Percentiles rank a stretch among this genome's conserved stretches.
Conservation (phyloP, 1,140 invertebrate genomes). For the Heliothis subflexa region DNA sequence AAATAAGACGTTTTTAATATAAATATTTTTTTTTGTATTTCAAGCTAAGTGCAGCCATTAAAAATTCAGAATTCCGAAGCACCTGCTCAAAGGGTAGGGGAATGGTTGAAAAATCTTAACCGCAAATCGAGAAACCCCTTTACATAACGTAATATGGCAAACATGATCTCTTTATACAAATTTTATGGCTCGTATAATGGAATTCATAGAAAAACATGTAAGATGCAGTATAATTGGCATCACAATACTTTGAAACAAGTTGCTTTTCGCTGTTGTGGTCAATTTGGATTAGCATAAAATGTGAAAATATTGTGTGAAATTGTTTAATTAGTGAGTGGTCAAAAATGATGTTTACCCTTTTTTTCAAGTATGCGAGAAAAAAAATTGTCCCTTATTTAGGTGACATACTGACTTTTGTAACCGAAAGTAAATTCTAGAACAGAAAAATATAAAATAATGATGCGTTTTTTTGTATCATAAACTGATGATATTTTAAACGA, state of each 20-base stretch:
- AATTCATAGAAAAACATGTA: slow-evolving; percentile 4
- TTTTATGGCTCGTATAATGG: slow-evolving; percentile 23
- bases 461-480: no score
- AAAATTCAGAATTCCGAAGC: background rate
- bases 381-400: no score
- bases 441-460: no score
- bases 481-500: background rate
- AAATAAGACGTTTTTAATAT: no score
- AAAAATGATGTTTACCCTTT: background rate
- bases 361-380: no score
- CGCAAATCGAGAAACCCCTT: background rate
- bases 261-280: background rate
- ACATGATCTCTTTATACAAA: background rate
- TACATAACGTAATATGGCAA: background rate
- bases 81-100: background rate
- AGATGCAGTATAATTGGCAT: background rate
- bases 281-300: background rate
- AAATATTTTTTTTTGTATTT: no score
- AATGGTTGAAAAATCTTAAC: background rate
- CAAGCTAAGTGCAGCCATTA: no score
- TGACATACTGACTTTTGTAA: no score
- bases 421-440: no score
- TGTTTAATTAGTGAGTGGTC: slow-evolving; percentile 10
- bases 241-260: background rate
- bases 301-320: slow-evolving; percentile 29